Evolutionary conservation across 2,113 vertebrate species (phyloP).

Genomic region (Nesospiza acunhae): DNA sequence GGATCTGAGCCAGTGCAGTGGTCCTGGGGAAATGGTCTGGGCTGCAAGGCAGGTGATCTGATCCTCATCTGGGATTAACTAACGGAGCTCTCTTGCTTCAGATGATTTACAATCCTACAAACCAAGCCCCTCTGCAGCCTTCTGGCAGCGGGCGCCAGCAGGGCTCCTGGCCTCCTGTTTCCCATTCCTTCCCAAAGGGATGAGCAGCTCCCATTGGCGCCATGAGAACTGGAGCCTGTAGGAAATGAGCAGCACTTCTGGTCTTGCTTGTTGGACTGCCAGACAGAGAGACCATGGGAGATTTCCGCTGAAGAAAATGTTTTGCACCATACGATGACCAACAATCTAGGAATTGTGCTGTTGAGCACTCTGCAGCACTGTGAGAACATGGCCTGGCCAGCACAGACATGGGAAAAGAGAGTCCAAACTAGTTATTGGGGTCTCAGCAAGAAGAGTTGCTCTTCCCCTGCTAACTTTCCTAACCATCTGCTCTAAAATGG

Average conservation of each 20-base stretch:
- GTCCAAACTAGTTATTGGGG: not conserved
- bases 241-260: not conserved
- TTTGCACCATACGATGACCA: accelerated
- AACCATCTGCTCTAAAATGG: not conserved
- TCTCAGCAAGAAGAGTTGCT: not conserved
- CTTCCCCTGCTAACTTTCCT: not conserved
- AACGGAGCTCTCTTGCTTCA: not conserved
- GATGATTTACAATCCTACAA: conserved; percentile 36
- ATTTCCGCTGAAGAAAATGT: not conserved
- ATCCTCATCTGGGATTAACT: conserved; percentile 65
- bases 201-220: not conserved
- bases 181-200: not conserved
- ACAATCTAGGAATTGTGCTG: not conserved
- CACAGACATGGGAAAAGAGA: not conserved
- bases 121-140: not conserved
- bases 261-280: not conserved
- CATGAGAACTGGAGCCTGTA: not conserved
- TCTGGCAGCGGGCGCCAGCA: not conserved
- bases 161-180: conserved; percentile 17
- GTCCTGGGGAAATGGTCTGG: conserved; percentile 18
- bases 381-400: not conserved
- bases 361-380: not conserved
- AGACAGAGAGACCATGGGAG: not conserved
- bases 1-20: conserved; percentile 48
- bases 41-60: conserved; percentile 56